Base-by-base conservation (phyloP, 1,140 invertebrate species). In the Sitobion miscanthi region DNA sequence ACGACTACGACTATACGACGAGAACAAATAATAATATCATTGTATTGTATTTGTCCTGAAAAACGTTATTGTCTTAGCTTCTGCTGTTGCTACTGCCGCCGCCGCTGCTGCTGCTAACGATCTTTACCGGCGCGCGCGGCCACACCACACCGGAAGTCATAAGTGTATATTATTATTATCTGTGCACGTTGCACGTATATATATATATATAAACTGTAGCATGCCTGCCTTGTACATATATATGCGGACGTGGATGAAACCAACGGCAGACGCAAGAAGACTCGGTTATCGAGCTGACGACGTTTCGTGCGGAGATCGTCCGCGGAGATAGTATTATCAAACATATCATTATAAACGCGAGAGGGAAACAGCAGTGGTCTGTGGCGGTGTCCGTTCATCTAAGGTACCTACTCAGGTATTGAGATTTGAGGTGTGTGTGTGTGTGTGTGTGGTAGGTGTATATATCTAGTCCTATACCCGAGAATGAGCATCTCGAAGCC, bases 21-120 rank as follows among this genome's bases (percentile, higher is more conserved):
- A 62, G 88, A 90, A 92, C 77, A 92, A 47, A 87, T 87, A 47
- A 14, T 82, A 82, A 82, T 83, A 85, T 85, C 23, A 25, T 85
- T 42, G 42, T 85, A 85, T 85, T 85, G 85, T 92, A 92, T 92
- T 92, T 92, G 91, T 92, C 91, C 82, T n/a, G 82, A 42, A 86
- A 57, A 85, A 35, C 47, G n/a, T 90, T 62, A 69, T 88, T 57
- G 57, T 90, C 54, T n/a, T 47, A n/a, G 42, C 49, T 20, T 87
- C 86, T 77, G 83, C 38, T 42, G 23, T 30, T 42, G 23, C 9
- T 6, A 17, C 35, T 35, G 38, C 35, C 77, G 20, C 30, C 11
- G 47, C 42, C 20, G 25, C 30, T 25, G 30, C n/a, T 35, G 35
- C 14, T 45, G 82, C 91, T 92, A 92, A 92, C 91, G 91, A 92